phyloP scores from a whole-genome alignment of 2,797 vertebrate genomes.

The Apogon hyalosoma region DNA sequence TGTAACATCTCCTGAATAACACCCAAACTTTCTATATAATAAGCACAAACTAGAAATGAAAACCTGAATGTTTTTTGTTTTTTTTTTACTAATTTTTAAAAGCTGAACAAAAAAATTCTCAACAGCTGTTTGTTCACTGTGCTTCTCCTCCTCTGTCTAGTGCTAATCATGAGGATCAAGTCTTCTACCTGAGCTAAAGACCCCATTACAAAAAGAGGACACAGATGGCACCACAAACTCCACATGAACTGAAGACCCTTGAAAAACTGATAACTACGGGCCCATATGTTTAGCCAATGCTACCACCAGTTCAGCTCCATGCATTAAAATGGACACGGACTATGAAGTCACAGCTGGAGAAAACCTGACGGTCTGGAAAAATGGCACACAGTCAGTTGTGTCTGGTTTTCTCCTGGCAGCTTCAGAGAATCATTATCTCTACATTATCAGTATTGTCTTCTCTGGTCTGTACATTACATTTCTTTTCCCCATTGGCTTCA shows the following conservation, averaged over 20 bases:
- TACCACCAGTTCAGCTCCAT: slow-evolving; percentile 4
- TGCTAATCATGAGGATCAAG: slow-evolving; percentile 5
- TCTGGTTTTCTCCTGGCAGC: slow-evolving; percentile 9
- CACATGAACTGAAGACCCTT: neutral
- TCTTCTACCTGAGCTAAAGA: neutral
- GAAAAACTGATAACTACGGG: slow-evolving; percentile 14
- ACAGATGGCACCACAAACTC: slow-evolving; percentile 11
- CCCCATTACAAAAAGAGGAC: neutral
- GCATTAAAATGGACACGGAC: slow-evolving; percentile 72
- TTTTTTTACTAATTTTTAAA: neutral
- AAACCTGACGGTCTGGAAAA: slow-evolving; percentile 74
- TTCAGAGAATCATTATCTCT: slow-evolving; percentile 76
- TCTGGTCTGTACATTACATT: slow-evolving; percentile 89
- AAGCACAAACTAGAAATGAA: too few relatives aligned
- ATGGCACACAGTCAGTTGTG: slow-evolving; percentile 55
- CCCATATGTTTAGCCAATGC: slow-evolving; percentile 4
- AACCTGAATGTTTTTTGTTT: neutral
- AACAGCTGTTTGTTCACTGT: neutral
- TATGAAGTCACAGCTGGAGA: slow-evolving; percentile 38
- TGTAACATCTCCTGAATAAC: too few relatives aligned
- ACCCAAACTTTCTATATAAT: too few relatives aligned
- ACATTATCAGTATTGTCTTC: slow-evolving; percentile 86
- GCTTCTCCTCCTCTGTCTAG: slow-evolving; percentile 15
- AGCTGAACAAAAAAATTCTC: neutral
- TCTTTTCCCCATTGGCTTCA: slow-evolving; percentile 91